Evolutionary conservation across 2,797 vertebrate species (phyloP), one percentile per base, ranked within the genome.

Genomic region (Gastrophryne carolinensis): DNA sequence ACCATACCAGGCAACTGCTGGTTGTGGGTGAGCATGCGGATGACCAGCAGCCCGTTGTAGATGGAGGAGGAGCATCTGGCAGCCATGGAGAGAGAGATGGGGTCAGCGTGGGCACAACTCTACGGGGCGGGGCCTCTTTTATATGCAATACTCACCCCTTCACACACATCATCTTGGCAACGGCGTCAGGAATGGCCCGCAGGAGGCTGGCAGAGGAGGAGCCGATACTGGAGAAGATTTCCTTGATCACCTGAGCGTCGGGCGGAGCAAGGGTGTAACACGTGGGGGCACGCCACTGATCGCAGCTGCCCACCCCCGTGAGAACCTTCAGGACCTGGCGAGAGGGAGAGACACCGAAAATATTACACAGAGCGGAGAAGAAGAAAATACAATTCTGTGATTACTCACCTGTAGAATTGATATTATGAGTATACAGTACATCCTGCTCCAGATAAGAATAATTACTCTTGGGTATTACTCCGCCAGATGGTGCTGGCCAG

Each of bases 151-250:
- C 89, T 79, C 86, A 98, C 96, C 94, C 93, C 27, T 91, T 82
- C 0, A 91, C 91, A 52, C 83, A 85, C 53, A 92, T 89, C 95
- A 98, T 90, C 65, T 94, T 87, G 72, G 92, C 86, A 17, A 98
- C 81, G n/a, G 94, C 95, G 1, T 89, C 82, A 0, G 95, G 95
- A 41, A 98, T 81, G 63, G 92, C 83, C 0, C 83, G 86, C 69
- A 98, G 90, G 64, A 95, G 88, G 12, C 92, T 91, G 10, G 82
- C 84, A 1, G 92, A 88, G 47, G 49, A 23, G 15, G 44, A 96
- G 79, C 93, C 94, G 0, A 95, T 95, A 87, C 94, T 96, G 73
- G 93, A 90, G 1, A 98, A 95, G 82, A 96, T 93, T 83, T 97
- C 94, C 81, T 93, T 85, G 89, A 96, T 93, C 90, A 96, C 89